Percentiles rank a stretch among this genome's conserved stretches.
Evolutionary conservation across 92 coral and sea anemone genomes (phyloP).

Genomic region (Scolanthus callimorphus): DNA sequence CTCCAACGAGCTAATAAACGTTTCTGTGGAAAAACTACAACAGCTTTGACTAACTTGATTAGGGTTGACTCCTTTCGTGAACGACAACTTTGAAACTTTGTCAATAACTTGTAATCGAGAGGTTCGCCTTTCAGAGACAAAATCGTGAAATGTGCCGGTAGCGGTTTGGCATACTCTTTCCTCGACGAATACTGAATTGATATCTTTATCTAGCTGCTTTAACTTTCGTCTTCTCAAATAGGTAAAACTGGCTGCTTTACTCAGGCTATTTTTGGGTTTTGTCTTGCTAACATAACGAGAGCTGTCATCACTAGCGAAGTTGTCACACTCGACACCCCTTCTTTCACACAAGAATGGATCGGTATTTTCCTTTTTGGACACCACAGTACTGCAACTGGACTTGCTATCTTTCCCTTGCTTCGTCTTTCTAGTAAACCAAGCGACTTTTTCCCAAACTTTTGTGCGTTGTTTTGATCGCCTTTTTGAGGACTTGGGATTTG

Average conservation of each 20-base stretch:
- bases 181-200: constrained; percentile 15
- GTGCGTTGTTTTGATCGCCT: constrained; percentile 69
- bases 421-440: constrained; percentile 83
- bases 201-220: constrained; percentile 23
- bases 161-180: constrained; percentile 64
- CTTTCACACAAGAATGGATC: neutral
- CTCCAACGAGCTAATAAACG: constrained; percentile 12
- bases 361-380: constrained; percentile 17
- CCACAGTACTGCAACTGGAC: constrained; percentile 7
- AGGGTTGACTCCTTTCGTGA: constrained; percentile 48
- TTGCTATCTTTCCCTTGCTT: constrained; percentile 63
- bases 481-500: constrained; percentile 28
- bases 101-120: constrained; percentile 10
- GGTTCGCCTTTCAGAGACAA: constrained; percentile 44
- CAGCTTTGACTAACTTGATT: constrained; percentile 23
- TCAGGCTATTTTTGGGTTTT: constrained; percentile 35
- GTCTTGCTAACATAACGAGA: constrained; percentile 53
- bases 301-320: neutral
- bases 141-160: constrained; percentile 91
- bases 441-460: constrained; percentile 92
- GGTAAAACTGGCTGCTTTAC: constrained; percentile 57
- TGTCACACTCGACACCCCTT: neutral
- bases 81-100: constrained; percentile 50
- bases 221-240: constrained; percentile 59
- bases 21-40: constrained; percentile 29